A percentile compares a stretch with the other conserved stretches of the same genome.
Evolutionary conservation across 2,113 vertebrate species (phyloP).

Genomic region (Motacilla alba): DNA sequence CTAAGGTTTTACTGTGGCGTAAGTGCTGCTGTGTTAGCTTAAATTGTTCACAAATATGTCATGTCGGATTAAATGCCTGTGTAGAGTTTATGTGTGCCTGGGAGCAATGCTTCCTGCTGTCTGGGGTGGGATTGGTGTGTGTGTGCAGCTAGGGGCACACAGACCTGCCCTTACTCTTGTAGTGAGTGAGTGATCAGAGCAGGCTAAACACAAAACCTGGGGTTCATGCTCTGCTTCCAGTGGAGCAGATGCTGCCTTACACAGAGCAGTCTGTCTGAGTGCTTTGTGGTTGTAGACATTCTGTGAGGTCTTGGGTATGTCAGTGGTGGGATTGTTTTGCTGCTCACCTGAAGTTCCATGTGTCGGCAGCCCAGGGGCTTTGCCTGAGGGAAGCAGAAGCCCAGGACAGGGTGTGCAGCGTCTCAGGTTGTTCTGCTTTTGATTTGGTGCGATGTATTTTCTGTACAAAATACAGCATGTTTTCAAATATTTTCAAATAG

Average conservation of each 20-base stretch:
- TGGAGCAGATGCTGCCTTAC: neutral
- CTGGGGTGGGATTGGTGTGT: neutral
- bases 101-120: neutral
- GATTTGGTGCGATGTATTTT: accelerated
- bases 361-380: neutral
- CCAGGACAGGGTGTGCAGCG: neutral
- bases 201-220: neutral
- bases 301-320: accelerated
- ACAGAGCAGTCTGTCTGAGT: too few relatives aligned
- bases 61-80: neutral
- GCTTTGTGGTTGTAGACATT: neutral
- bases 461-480: neutral
- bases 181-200: neutral
- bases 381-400: neutral
- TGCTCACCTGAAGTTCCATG: accelerated
- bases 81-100: neutral
- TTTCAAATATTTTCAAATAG: neutral
- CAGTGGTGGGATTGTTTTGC: neutral
- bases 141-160: neutral
- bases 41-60: conserved; percentile 25
- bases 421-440: neutral
- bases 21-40: conserved; percentile 41
- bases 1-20: neutral
- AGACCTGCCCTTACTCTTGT: neutral
- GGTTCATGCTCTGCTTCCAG: neutral